phyloP scores from a whole-genome alignment of 2,797 vertebrate species.

The Philypnodon macrostomus region DNA sequence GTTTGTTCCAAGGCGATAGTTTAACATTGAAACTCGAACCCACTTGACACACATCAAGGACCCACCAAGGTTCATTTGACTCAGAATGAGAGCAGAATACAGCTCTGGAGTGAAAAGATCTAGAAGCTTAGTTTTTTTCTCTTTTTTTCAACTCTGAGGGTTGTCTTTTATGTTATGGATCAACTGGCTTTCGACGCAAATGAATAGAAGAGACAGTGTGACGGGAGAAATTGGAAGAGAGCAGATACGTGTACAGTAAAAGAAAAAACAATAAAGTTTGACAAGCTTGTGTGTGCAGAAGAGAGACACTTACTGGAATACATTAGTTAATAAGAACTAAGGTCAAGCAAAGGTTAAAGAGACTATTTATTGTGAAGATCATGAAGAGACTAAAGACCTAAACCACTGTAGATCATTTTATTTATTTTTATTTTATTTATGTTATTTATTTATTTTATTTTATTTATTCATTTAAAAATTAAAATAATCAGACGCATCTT shows the following conservation, averaged over 20 bases:
- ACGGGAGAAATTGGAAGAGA: conserved; percentile 21
- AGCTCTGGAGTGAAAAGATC: conserved; percentile 24
- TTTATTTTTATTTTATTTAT: no score
- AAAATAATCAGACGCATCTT: no score
- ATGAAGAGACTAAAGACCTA: background rate
- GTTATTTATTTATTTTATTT: no score
- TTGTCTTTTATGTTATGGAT: conserved; percentile 62
- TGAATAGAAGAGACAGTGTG: conserved; percentile 32
- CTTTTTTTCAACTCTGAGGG: conserved; percentile 49
- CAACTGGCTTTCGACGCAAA: conserved; percentile 55
- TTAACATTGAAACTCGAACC: conserved; percentile 31
- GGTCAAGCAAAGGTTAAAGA: background rate
- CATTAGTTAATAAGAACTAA: conserved; percentile 2
- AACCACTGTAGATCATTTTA: conserved; percentile 1
- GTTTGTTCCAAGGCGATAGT: conserved; percentile 1
- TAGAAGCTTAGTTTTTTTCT: conserved; percentile 43
- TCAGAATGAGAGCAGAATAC: conserved; percentile 32
- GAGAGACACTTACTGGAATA: background rate
- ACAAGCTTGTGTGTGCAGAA: background rate
- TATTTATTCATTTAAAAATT: no score
- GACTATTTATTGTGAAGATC: background rate
- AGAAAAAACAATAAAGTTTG: conserved; percentile 4
- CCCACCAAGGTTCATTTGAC: conserved; percentile 39
- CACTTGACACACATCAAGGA: conserved; percentile 35
- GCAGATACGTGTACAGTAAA: conserved; percentile 17